phyloP scores from a whole-genome alignment of 1,140 invertebrate genomes.

The Cydia splendana region DNA sequence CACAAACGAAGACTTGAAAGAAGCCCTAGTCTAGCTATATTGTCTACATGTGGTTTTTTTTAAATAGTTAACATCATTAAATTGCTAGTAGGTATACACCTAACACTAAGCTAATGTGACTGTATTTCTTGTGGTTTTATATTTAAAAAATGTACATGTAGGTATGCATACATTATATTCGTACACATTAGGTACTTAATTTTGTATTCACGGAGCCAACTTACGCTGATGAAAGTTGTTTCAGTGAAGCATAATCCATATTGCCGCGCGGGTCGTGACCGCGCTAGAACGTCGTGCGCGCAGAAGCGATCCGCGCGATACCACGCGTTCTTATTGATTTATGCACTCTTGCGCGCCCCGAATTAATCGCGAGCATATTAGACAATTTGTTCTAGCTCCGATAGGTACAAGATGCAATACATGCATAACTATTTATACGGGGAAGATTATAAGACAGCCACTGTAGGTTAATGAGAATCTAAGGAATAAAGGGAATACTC shows the following conservation, averaged over 20 bases:
- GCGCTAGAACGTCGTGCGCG: constrained; percentile 4
- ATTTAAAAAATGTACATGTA: no score
- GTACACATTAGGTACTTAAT: no score
- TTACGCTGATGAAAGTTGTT: not conserved
- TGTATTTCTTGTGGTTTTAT: no score
- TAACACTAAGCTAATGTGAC: no score
- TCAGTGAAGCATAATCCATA: constrained; percentile 9
- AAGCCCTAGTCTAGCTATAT: no score
- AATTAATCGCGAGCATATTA: not conserved
- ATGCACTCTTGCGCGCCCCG: not conserved
- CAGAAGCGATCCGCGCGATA: constrained; percentile 14
- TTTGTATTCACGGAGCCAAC: not conserved
- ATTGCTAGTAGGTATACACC: no score
- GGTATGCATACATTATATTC: no score
- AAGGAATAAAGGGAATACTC: no score
- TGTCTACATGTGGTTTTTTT: no score
- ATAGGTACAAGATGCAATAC: not conserved
- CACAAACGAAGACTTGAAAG: no score
- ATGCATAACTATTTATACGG: not conserved
- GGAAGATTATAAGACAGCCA: not conserved
- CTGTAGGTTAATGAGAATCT: no score
- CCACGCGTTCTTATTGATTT: constrained; percentile 16
- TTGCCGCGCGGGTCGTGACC: constrained; percentile 5
- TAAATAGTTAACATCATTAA: no score
- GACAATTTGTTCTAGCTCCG: not conserved